Evolutionary conservation across 2,113 vertebrate genomes (phyloP), one percentile per base, ranked within the genome.

Genomic region (Eurystomus gularis): DNA sequence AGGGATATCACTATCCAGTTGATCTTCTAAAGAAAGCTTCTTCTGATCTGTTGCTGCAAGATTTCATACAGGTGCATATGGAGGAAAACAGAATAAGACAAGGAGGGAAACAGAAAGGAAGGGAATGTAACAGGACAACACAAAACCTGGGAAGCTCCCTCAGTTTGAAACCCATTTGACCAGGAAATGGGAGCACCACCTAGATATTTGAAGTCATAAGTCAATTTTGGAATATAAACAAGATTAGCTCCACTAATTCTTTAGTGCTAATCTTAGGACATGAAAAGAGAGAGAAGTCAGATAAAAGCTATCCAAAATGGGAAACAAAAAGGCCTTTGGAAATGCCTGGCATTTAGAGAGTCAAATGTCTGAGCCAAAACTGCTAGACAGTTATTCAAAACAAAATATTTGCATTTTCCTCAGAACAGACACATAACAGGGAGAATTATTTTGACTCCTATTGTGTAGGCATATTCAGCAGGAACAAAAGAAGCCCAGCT

Each of bases 281-380:
- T 3, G 2, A 90, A 54, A 89, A 86, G 71, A 87, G 82, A 57
- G 26, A 89, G 14, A 77, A 90, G 35, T 82, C 83, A 81, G 70
- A 89, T 52, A 91, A 96, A 93, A 94, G 81, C 84, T 82, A 71
- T 60, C 91, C 89, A 95, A 89, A 96, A 86, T 8, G 52, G 61
- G 75, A 96, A 93, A 93, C 73, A 93, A 93, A 96, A 93, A 91
- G 61, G 73, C 58, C 78, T 89, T 94, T 91, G 70, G 93, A 95
- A 88, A 60, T 24, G 35, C 51, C 72, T 94, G 89, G 83, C 89
- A 93, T 87, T 88, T 82, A 71, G 62, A 93, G 85, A 94, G 86
- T 60, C 93, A 89, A 76, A 85, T 18, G 58, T 28, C 70, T 52
- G 89, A 86, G 86, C 80, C 94, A 97, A 93, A 95, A 89, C 73